Percentiles rank a stretch among this genome's conserved stretches.
These are phyloP conservation scores for Hymenopus coronatus DNA, from an alignment of 2,888 invertebrate genomes.

Conservation along the genomic window DNA sequence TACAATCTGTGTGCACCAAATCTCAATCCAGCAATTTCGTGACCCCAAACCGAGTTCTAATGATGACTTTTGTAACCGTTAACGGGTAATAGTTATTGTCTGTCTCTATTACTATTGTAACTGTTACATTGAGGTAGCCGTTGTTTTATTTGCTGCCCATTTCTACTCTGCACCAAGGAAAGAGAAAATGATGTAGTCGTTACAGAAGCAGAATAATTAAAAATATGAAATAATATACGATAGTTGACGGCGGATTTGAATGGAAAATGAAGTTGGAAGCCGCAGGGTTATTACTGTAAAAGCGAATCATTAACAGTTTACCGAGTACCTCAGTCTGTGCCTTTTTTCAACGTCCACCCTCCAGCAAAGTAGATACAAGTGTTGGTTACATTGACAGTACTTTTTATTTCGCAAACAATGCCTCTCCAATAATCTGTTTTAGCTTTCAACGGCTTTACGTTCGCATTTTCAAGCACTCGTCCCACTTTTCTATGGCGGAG, in stretches of 20 bases:
- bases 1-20: too few species aligned
- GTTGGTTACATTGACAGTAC: background rate
- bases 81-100: too few species aligned
- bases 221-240: too few species aligned
- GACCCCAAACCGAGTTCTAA: too few species aligned
- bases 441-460: background rate
- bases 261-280: background rate
- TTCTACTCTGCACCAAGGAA: too few species aligned
- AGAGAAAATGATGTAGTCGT: too few species aligned
- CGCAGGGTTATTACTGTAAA: background rate
- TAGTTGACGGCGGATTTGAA: background rate
- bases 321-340: background rate
- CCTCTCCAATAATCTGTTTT: background rate
- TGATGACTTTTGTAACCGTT: too few species aligned
- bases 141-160: too few species aligned
- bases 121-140: too few species aligned
- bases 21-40: too few species aligned
- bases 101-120: too few species aligned
- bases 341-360: background rate
- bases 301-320: background rate
- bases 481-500: background rate
- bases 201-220: too few species aligned
- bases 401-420: background rate
- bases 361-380: background rate
- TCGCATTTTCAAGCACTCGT: background rate